phyloP scores from a whole-genome alignment of 2,113 vertebrate species.

The Naja naja region DNA sequence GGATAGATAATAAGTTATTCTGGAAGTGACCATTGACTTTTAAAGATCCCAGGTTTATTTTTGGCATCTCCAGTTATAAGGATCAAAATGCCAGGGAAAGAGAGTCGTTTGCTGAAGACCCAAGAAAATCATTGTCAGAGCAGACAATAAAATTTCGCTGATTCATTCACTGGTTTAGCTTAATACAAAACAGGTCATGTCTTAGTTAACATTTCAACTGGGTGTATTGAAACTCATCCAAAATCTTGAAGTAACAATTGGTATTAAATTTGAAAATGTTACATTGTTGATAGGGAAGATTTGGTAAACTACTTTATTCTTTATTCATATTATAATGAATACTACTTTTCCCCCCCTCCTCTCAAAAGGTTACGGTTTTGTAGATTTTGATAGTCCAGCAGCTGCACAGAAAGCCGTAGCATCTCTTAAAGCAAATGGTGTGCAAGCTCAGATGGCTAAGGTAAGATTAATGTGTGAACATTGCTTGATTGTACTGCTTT shows the following conservation, averaged over 20 bases:
- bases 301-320: not conserved
- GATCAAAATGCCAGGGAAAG: not conserved
- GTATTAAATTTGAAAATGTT: not conserved
- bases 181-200: not conserved
- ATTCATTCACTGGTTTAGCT: not conserved
- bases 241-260: constrained; percentile 13
- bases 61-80: too few relatives aligned
- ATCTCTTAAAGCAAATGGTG: constrained; percentile 95
- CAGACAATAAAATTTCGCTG: not conserved
- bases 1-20: not conserved
- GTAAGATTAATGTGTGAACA: constrained; percentile 68
- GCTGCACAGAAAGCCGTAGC: constrained; percentile 98
- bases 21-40: not conserved
- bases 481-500: not conserved
- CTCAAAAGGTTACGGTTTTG: constrained; percentile 92
- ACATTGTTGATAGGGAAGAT: not conserved
- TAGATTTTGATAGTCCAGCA: constrained; percentile 98
- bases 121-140: not conserved
- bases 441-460: constrained; percentile 99
- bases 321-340: constrained; percentile 17
- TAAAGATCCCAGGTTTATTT: too few relatives aligned
- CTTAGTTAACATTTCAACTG: constrained; percentile 18
- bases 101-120: not conserved
- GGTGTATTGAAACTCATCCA: constrained; percentile 17
- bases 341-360: constrained; percentile 56